These are phyloP conservation scores for Brienomyrus longianalis DNA, from an alignment of 2,113 vertebrate species.

Conservation along the genomic window DNA sequence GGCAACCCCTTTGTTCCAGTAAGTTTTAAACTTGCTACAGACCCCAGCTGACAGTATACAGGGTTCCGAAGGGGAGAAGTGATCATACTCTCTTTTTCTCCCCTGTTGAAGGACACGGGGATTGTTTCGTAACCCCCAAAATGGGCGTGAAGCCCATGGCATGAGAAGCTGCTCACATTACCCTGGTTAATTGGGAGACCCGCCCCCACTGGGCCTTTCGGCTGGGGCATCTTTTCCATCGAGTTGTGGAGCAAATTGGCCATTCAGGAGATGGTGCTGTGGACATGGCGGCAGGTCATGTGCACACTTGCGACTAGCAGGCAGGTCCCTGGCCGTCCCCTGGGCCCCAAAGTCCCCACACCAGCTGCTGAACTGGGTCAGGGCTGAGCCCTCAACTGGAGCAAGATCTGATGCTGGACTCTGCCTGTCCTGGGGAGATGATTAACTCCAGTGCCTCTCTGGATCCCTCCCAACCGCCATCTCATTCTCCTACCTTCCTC, in stretches of 20 bases:
- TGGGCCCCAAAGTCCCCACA: neutral
- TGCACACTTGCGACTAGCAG: neutral
- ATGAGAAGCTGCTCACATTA: constrained; percentile 31
- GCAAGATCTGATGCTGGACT: constrained; percentile 32
- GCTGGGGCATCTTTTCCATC: constrained; percentile 39
- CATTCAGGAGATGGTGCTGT: constrained; percentile 38
- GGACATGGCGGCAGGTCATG: neutral
- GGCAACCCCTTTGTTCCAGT: neutral
- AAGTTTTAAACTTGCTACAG: neutral
- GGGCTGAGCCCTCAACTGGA: constrained; percentile 25
- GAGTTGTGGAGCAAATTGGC: constrained; percentile 50
- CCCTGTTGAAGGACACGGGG: neutral
- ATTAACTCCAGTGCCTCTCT: constrained; percentile 34
- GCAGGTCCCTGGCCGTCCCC: neutral
- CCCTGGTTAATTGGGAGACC: constrained; percentile 41
- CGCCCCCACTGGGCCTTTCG: constrained; percentile 29
- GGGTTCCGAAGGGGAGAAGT: neutral
- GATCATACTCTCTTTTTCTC: neutral
- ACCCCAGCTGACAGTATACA: neutral
- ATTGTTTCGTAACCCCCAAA: neutral
- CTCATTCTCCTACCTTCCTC: constrained; percentile 11
- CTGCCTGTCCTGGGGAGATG: constrained; percentile 37
- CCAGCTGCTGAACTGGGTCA: constrained; percentile 10
- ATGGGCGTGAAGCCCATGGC: constrained; percentile 1
- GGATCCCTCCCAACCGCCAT: neutral